A percentile compares a stretch with the other conserved stretches of the same genome.
Conservation (phyloP, 2,888 invertebrate species). For the Pristionchus japonicus region DNA sequence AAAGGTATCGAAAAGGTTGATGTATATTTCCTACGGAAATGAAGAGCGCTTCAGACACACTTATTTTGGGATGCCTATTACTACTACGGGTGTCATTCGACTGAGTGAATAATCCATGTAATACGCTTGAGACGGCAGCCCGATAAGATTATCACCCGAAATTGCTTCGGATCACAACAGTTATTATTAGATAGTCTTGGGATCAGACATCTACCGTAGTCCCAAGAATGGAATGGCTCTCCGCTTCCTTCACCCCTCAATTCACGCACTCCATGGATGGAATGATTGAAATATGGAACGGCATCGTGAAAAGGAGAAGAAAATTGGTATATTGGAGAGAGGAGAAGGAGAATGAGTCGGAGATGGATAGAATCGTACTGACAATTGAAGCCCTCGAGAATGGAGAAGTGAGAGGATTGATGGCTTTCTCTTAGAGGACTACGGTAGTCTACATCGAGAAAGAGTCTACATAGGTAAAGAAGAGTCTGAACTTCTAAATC, state of each 20-base stretch:
- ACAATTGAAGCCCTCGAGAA: not conserved
- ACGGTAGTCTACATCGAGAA: not conserved
- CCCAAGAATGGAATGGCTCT: not conserved
- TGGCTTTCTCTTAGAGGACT: not conserved
- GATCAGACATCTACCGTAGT: not conserved
- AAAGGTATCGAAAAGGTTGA: not conserved
- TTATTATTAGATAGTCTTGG: not conserved
- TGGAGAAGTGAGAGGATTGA: not conserved
- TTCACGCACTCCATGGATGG: not conserved
- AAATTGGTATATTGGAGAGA: not conserved
- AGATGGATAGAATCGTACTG: slow-evolving; percentile 9
- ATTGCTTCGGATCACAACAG: not conserved
- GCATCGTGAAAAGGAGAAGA: not conserved
- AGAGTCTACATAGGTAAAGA: not conserved
- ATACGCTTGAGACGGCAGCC: not conserved
- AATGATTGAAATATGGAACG: slow-evolving; percentile 38
- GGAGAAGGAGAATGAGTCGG: not conserved
- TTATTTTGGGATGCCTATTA: not conserved
- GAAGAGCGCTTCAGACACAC: not conserved
- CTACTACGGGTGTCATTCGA: not conserved
- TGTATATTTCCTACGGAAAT: not conserved
- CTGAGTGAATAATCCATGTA: not conserved
- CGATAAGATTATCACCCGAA: not conserved
- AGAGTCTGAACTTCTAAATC: not conserved
- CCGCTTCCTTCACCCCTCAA: not conserved